Base-by-base conservation (phyloP, 2,113 vertebrate species). In the Chlorodrepanis virens region DNA sequence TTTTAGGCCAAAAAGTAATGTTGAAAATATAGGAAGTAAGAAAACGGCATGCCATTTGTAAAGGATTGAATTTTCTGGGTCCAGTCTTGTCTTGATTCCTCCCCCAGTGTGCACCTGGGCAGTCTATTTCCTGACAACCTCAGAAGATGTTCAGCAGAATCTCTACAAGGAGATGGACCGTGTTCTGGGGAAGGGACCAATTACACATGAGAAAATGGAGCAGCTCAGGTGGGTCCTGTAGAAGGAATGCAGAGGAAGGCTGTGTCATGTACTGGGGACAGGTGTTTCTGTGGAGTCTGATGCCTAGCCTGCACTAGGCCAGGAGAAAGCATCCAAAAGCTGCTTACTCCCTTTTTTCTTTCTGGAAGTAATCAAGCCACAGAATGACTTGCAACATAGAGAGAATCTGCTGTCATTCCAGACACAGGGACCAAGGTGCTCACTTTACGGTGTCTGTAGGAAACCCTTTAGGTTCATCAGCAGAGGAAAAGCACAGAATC, bases 31-130 rank as follows among this genome's bases (percentile, higher is more conserved):
- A 85, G n/a, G 29, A 68, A 85, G 28, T 59, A 65, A 84, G 54
- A 85, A 85, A 64, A 68, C 31, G 47, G n/a, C 75, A 53, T 35
- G 35, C 33, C 17, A 12, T 72, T 76, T 82, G 21, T 69, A 69
- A 96, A 61, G 29, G 24, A 49, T 49, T 92, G 61, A 37, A 76
- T 95, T 89, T 93, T 84, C 40, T 83, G 20, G 10, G 16, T 70
- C 12, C 14, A n/a, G 10, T 49, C 65, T 89, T 94, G 64, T 89
- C 35, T 65, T 96, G 78, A 50, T 96, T 91, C 92, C 90, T 97
- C 89, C 90, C 60, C 35, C 94, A 99, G 99, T 99, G 97, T 99
- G 99, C 74, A 99, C 98, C 85, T 99, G 99, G 99, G 98, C 98
- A 33, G 97, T 99, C n/a, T 99, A 98, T 95, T 99, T 99, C 97